Evolutionary conservation across 2,113 vertebrate species (phyloP).

Genomic region (Pygoscelis antarcticus): DNA sequence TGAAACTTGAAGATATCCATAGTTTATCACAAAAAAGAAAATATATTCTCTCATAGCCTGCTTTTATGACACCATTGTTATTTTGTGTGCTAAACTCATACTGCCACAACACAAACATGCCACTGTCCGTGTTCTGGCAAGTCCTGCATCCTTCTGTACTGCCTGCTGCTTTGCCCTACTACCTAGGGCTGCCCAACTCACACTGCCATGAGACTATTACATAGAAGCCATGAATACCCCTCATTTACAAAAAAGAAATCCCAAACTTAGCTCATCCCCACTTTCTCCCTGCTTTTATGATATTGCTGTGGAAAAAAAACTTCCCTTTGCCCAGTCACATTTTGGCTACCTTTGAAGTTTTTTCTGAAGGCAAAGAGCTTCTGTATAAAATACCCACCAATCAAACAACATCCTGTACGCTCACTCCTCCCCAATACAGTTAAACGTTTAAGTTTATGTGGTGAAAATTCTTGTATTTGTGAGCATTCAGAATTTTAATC

Average conservation of each 20-base stretch:
- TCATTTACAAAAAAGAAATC: neutral
- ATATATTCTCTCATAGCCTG: neutral
- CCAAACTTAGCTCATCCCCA: neutral
- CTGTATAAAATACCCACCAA: neutral
- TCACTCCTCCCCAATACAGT: neutral
- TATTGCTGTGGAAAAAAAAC: neutral
- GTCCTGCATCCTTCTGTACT: neutral
- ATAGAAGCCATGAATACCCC: neutral
- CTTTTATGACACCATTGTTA: neutral
- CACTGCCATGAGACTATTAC: neutral
- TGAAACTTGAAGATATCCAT: neutral
- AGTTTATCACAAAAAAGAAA: neutral
- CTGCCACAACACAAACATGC: neutral
- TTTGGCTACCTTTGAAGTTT: conserved; percentile 34
- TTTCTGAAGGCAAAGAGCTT: conserved; percentile 1
- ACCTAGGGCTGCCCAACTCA: neutral
- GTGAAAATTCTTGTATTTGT: neutral
- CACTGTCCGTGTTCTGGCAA: neutral
- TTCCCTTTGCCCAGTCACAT: neutral
- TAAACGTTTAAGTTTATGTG: neutral
- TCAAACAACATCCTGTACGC: neutral
- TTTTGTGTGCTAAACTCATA: neutral
- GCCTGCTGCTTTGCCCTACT: neutral
- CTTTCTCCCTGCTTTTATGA: neutral
- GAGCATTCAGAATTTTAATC: conserved; percentile 58